A percentile compares a stretch with the other conserved stretches of the same genome.
Conservation (phyloP, 2,113 vertebrate species). For the Notarius lentiginosus region DNA sequence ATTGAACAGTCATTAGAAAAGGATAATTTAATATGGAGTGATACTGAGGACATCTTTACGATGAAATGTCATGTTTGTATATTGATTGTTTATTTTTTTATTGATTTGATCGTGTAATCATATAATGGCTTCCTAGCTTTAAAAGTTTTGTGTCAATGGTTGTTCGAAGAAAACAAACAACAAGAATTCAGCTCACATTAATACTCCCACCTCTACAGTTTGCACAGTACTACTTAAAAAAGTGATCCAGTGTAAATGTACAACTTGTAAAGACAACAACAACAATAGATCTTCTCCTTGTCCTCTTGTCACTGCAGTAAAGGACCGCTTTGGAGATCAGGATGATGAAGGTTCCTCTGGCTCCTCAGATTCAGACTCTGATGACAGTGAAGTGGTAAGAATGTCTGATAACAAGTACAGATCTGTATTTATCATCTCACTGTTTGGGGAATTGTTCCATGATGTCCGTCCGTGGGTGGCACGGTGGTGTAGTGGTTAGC, state of each 20-base stretch:
- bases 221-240: neutral
- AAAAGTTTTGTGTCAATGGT: neutral
- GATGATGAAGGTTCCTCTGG: constrained; percentile 61
- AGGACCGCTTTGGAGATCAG: constrained; percentile 80
- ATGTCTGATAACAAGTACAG: neutral
- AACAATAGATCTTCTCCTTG: no score
- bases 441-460: neutral
- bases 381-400: constrained; percentile 77
- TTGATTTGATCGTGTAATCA: neutral
- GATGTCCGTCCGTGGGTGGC: neutral
- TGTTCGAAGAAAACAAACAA: neutral
- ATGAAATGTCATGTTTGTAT: neutral
- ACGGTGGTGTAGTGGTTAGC: no score
- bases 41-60: neutral
- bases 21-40: neutral
- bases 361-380: constrained; percentile 79
- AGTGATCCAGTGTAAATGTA: neutral
- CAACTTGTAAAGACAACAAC: neutral
- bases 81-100: neutral
- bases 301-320: constrained; percentile 69
- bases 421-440: neutral
- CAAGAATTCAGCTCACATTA: neutral
- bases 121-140: neutral
- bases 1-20: neutral
- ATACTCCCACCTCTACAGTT: neutral